phyloP scores from a whole-genome alignment of 2,797 vertebrate species.

The Pelodytes ibericus region DNA sequence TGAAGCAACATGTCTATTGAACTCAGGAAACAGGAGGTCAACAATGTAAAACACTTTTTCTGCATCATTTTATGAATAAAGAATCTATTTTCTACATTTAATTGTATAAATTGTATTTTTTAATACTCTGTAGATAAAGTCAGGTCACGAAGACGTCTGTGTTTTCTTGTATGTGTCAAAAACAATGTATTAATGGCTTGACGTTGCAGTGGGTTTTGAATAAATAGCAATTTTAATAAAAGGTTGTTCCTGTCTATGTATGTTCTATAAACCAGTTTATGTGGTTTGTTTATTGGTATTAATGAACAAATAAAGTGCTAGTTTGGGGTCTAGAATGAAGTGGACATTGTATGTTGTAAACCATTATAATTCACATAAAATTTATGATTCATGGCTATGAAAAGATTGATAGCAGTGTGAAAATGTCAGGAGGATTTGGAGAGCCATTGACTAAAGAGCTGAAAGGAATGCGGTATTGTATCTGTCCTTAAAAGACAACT shows the following conservation, averaged over 20 bases:
- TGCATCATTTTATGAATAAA: background rate
- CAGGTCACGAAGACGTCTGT: constrained; percentile 22
- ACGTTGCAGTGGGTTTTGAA: constrained; percentile 5
- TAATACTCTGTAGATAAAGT: background rate
- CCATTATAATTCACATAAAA: no score
- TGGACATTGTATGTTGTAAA: no score
- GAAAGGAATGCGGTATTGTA: no score
- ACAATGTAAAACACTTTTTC: background rate
- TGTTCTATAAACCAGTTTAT: no score
- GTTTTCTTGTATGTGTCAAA: background rate
- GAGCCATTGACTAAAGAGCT: no score
- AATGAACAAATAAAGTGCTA: constrained; percentile 20
- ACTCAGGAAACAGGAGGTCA: background rate
- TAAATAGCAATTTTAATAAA: constrained; percentile 10
- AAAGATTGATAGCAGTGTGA: no score
- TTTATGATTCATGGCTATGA: no score
- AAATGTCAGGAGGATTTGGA: no score
- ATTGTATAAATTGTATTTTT: constrained; percentile 11
- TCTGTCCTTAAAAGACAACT: no score
- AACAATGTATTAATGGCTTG: constrained; percentile 27
- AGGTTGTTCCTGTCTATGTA: background rate
- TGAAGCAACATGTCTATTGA: background rate
- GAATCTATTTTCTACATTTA: background rate
- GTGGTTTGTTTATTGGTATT: constrained; percentile 19
- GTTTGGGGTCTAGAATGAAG: no score